Evolutionary conservation across 2,888 invertebrate species (phyloP), one percentile per base, ranked within the genome.

Genomic region (Drosophila mettleri): DNA sequence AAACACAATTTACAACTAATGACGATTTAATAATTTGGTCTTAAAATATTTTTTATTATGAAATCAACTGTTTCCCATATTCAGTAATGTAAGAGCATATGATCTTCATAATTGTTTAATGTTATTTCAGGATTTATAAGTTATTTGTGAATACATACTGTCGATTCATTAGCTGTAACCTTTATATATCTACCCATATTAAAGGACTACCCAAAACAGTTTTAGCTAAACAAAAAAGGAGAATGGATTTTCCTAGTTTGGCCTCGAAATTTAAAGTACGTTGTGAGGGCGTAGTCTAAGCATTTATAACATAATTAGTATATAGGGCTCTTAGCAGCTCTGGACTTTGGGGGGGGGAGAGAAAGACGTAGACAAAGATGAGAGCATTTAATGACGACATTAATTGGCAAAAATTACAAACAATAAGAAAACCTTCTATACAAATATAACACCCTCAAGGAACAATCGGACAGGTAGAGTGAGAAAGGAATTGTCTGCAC

Each of bases 361-460:
- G 34, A 18, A 4, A 27, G 18, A 10, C n/a, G 33, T 9, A 16
- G 22, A 5, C 33, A 33, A 33, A 33, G 46, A 63, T 46, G 59
- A 48, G 66, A 63, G 64, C 49, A 12, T 58, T 73, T 86, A 87
- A 86, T 86, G 86, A 83, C 70, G 80, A 78, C 79, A 86, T 86
- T 83, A 87, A 86, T 86, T 86, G 87, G 79, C 86, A 74, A 74
- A 85, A 85, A 85, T 85, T 74, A 75, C 79, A 71, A 80, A 71
- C 82, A 80, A 80, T 77, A 66, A 52, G 45, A 71, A 61, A 62
- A 63, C 60, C 53, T 57, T 64, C 68, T 74, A 68, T 55, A 71
- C 74, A 70, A 69, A 68, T 74, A 74, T 69, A 77, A 66, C 71
- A 66, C 76, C 68, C 71, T 34, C 22, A 20, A 48, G 62, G 58